Base-by-base conservation (phyloP, 2,888 invertebrate genomes). In the Apamea crenata region DNA sequence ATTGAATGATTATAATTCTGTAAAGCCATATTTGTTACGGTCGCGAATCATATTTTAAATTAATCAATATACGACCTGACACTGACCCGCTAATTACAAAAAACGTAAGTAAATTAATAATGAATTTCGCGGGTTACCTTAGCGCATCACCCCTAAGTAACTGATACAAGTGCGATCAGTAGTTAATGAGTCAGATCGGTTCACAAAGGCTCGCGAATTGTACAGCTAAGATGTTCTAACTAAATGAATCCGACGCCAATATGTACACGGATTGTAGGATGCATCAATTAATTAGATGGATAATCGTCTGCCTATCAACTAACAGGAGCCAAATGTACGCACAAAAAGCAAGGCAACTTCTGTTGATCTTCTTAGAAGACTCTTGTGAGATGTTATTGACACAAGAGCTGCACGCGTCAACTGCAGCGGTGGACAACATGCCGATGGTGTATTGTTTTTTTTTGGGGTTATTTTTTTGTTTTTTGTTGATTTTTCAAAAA, bases 211-310 rank as follows among this genome's bases (percentile, higher is more conserved):
- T 44, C 16, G 56, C 53, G 21, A 85, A 77, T 77, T 59, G 56
- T 66, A 44, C 66, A 81, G 82, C 67, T 59, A 70, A 85, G 56
- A 47, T 66, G 50, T 47, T 86, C 44, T 36, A 63, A 75, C 44
- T 36, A 63, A 75, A 36, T 50, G 65, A 81, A 53, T 63, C 18
- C 56, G 66, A 63, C 81, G 66, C 61, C 61, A 56, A 71, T 80
- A 61, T 63, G 53, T 84, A 71, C 80, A 65, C 16, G 32, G 40
- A 74, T 59, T 59, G 53, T 67, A 68, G 44, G 59, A 72, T 86
- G 71, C 59, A 74, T 69, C 65, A 75, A 76, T 82, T 76, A 76
- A 82, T 85, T 77, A 81, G 56, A 80, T 63, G 10, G 73, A 74
- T 63, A 40, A 70, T 81, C 36, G 61, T 47, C 36, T 59, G 71